These are phyloP conservation scores for Julus scanicus DNA, from an alignment of 2,888 invertebrate genomes.

Conservation along the genomic window DNA sequence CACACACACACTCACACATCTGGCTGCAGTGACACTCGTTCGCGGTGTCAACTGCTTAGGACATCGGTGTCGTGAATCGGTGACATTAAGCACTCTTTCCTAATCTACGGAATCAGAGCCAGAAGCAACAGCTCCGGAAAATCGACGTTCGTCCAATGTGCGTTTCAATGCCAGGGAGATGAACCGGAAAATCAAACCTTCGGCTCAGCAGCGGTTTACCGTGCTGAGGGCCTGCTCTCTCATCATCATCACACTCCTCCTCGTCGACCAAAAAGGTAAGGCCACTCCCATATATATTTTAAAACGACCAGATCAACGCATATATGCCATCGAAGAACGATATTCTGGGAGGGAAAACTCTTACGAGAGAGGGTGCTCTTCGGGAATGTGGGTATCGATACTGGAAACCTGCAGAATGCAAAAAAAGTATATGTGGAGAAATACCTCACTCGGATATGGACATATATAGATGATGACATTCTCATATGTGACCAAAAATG, in stretches of 20 bases:
- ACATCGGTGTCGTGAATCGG: neutral
- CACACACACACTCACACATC: neutral
- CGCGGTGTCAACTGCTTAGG: neutral
- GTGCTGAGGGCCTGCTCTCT: neutral
- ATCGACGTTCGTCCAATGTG: neutral
- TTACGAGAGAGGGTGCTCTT: too few species aligned
- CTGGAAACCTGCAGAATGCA: too few species aligned
- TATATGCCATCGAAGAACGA: too few species aligned
- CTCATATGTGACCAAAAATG: too few species aligned
- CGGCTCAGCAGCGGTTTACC: constrained; percentile 1
- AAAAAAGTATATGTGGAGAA: too few species aligned
- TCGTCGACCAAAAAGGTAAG: constrained; percentile 11
- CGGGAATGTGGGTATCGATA: too few species aligned
- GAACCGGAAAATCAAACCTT: neutral
- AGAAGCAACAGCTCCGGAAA: neutral
- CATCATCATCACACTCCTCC: neutral
- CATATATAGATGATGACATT: too few species aligned
- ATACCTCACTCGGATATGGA: too few species aligned
- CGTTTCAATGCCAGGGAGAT: constrained; percentile 10
- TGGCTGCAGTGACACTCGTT: neutral
- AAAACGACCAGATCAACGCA: too few species aligned
- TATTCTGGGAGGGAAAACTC: too few species aligned
- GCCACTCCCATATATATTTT: too few species aligned
- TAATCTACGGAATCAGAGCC: neutral
- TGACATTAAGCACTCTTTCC: neutral